Base-by-base conservation (phyloP, 1,140 invertebrate genomes). In the Cheumatopsyche charites region DNA sequence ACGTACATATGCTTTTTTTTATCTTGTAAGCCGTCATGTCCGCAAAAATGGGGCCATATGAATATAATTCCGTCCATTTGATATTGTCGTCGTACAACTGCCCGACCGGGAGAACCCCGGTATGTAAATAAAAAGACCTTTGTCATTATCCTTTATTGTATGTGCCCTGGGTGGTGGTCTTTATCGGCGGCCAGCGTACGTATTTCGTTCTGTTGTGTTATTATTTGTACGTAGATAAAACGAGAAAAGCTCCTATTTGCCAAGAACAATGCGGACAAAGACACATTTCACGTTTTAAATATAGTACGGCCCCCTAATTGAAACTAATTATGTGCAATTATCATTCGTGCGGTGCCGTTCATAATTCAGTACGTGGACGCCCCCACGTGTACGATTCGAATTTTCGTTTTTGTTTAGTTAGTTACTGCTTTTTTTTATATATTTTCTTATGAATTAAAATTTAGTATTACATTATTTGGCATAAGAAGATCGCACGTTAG, bases 91-190 rank as follows among this genome's bases (percentile, higher is more conserved):
- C 29, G 62, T 67, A 43, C n/a, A 29, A 67, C 26, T 41, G 25
- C 63, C 45, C 29, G 9, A 9, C 29, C 29, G 9, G 29, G 29
- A 23, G 42, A n/a, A n/a, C n/a, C n/a, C 42, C 42, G 25, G 45
- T 49, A 49, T 67, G 63, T 67, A 67, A 67, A 67, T 67, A 67
- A 67, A 67, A 67, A 67, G 63, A 26, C 23, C 63, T 58, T 58
- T 42, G 63, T 49, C 63, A 67, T 67, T 67, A 67, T 67, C 42
- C 21, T 67, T 67, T 67, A 47, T 63, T 63, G 62, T 21, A 41
- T 23, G 62, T 17, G 12, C 29, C 9, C 29, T 36, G 29, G 29
- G 29, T 36, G 29, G 29, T 36, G 29, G 29, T 36, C 29, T 58
- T 58, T 58, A 58, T 58, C 55, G 55, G 55, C 23, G 55, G 25